Conservation (phyloP, 2,797 vertebrate genomes). For the Neopelma chrysocephalum region DNA sequence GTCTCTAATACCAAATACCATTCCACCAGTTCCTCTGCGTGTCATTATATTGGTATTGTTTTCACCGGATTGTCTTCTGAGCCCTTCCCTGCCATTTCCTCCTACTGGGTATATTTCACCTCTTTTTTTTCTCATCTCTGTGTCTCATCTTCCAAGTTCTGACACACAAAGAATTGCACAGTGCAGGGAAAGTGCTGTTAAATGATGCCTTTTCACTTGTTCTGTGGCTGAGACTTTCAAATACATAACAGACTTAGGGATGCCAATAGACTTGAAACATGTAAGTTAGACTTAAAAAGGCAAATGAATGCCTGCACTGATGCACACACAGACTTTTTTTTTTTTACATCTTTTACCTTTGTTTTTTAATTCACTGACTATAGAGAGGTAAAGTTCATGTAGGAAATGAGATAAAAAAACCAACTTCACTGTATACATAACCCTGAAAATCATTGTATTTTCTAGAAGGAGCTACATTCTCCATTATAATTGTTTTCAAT, state of each 20-base stretch:
- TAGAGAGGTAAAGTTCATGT: background rate
- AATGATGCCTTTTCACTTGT: background rate
- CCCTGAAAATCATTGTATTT: background rate
- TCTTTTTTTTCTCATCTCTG: background rate
- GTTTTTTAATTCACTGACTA: background rate
- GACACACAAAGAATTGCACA: fast-evolving
- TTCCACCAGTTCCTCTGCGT: background rate
- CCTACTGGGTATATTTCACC: background rate
- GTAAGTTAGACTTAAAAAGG: background rate
- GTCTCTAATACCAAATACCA: background rate
- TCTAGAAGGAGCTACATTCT: background rate
- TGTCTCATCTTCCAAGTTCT: background rate
- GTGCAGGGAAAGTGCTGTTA: background rate
- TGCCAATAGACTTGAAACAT: background rate
- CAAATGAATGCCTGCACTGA: background rate
- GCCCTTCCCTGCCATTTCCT: background rate
- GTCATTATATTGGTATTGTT: background rate
- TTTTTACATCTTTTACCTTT: background rate
- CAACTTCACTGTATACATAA: background rate
- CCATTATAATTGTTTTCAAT: background rate
- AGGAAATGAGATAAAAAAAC: background rate
- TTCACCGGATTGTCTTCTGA: background rate
- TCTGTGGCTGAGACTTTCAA: background rate
- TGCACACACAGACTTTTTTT: background rate
- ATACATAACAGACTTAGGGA: background rate